Base-by-base conservation (phyloP, 2,113 vertebrate species). In the Trochalopteron elliotii region DNA sequence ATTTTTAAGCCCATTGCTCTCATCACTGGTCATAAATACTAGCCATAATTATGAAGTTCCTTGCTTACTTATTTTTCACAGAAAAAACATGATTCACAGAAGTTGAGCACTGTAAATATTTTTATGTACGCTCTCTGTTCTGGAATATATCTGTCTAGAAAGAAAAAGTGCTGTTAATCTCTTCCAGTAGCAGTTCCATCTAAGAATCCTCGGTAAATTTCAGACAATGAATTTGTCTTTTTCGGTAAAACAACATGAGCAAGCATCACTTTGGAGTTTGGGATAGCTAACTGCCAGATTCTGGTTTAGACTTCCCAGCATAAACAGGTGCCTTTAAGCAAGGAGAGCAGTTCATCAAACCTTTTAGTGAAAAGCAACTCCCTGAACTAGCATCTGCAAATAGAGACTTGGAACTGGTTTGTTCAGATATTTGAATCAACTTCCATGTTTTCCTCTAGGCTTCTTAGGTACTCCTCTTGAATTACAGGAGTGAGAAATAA, bases 41-140 rank as follows among this genome's bases (percentile, higher is more conserved):
- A 59, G 25, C 11, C 5, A 39, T 71, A 81, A 50, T 52, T 1
- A 21, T 24, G 8, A 37, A 2, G 7, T 84, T 56, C 52, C 33
- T 74, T 57, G 21, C 37, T 87, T 70, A 31, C 15, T 85, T 35
- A 40, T 47, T 83, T 93, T 71, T 67, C 6, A 12, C 21, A 70
- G 35, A 70, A 59, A 45, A 37, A 7, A 1, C 0, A 2, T 0
- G 6, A 33, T 61, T 69, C 37, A 33, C 20, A 18, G 1, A 76
- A 55, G 9, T 83, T 81, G 5, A 40, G 20, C 24, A 44, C 20
- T 39, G 16, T 42, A 55, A 90, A 67, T 83, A 42, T 63, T 91
- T 90, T 70, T 37, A 30, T 35, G 24, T 67, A 19, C 0, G 0
- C 7, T 12, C 20, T 56, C 14, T 52, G 10, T 84, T 64, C 57